A percentile compares a stretch with the other conserved stretches of the same genome.
Conservation (phyloP, 2,888 invertebrate species). For the Acanthosepion lycidas region DNA sequence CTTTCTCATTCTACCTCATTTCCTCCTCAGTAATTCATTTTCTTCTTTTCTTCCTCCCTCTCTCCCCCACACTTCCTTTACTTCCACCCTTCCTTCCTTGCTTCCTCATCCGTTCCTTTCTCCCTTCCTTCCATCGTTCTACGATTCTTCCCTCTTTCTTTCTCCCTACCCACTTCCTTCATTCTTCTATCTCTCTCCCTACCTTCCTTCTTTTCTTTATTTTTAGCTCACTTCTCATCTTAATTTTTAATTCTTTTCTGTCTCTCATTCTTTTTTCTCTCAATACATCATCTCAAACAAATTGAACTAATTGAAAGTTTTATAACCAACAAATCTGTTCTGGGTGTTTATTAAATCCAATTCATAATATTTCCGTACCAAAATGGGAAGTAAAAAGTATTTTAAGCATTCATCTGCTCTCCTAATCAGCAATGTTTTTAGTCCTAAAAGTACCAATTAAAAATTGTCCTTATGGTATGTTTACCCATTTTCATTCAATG, state of each 20-base stretch:
- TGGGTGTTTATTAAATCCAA: background rate
- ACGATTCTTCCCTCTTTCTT: background rate
- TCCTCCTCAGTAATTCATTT: too few species aligned
- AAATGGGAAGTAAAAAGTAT: background rate
- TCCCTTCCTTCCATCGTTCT: too few species aligned
- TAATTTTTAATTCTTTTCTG: background rate
- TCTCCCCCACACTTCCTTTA: too few species aligned
- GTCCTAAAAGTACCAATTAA: background rate
- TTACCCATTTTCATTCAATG: background rate
- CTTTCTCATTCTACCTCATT: too few species aligned
- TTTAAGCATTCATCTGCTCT: background rate
- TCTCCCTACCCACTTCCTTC: background rate
- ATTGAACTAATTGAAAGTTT: constrained; percentile 22
- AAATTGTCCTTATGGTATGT: background rate
- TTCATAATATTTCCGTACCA: background rate
- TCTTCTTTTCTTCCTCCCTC: too few species aligned
- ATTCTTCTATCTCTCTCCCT: background rate
- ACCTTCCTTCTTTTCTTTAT: background rate
- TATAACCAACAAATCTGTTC: constrained; percentile 8
- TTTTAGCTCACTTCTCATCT: background rate
- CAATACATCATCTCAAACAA: background rate
- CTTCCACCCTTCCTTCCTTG: too few species aligned
- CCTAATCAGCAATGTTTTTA: background rate
- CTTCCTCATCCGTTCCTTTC: too few species aligned
- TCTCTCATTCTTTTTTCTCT: background rate